A percentile compares a stretch with the other conserved stretches of the same genome.
Evolutionary conservation across 2,113 vertebrate species (phyloP).

Genomic region (Formicarius rufipectus): DNA sequence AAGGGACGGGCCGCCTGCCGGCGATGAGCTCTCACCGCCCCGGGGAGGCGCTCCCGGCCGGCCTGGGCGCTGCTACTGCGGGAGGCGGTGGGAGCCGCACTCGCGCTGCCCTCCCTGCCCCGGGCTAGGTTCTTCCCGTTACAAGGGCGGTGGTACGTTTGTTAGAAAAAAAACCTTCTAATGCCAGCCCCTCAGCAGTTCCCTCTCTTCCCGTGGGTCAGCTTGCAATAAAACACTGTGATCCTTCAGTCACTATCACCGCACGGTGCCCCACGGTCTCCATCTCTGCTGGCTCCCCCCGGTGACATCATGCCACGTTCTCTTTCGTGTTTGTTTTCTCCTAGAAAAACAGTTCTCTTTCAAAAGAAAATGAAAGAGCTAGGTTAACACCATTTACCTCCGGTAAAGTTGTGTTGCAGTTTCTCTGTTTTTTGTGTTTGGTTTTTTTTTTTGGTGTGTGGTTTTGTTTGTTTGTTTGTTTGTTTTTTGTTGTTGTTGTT

Average conservation of each 20-base stretch:
- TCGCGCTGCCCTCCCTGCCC: rapidly evolving
- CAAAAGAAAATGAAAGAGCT: not conserved
- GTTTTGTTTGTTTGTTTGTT: too few species aligned
- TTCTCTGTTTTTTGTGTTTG: not conserved
- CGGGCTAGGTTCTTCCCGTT: rapidly evolving
- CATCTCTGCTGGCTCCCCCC: rapidly evolving
- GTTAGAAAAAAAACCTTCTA: not conserved
- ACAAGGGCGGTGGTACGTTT: rapidly evolving
- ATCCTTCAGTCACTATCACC: rapidly evolving
- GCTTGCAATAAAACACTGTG: rapidly evolving
- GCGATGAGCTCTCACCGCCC: not conserved
- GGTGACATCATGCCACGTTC: too few species aligned
- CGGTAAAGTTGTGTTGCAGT: rapidly evolving
- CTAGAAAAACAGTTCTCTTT: not conserved
- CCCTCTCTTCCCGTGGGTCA: too few species aligned
- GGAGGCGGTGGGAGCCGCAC: rapidly evolving
- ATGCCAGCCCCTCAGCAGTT: too few species aligned
- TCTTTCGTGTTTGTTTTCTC: not conserved
- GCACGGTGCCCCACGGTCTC: rapidly evolving
- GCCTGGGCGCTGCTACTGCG: rapidly evolving
- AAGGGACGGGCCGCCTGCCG: not conserved
- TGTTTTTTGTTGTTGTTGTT: too few species aligned
- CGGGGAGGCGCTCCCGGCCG: not conserved
- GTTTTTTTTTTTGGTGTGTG: too few species aligned
- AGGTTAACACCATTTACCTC: not conserved